Conservation (phyloP, 2,113 vertebrate species). For the Helogale parvula region DNA sequence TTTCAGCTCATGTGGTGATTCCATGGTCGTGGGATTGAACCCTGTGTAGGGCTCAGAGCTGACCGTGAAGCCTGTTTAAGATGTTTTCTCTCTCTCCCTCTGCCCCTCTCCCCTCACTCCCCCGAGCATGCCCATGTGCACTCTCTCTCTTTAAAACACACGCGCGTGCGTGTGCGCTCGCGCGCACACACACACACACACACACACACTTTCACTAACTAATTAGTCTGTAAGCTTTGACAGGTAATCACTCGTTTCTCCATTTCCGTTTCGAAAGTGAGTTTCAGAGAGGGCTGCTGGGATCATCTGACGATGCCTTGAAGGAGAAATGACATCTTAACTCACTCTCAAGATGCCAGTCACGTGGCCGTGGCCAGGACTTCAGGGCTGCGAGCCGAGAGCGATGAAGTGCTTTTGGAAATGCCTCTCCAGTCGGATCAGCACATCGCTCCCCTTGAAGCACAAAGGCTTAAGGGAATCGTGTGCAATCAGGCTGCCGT, state of each 20-base stretch:
- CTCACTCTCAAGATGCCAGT: neutral
- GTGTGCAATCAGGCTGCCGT: neutral
- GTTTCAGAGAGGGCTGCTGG: neutral
- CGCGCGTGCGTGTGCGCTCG: no score
- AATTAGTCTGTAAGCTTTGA: neutral
- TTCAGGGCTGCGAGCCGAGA: neutral
- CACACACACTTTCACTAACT: neutral
- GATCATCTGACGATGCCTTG: neutral
- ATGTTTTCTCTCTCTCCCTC: no score
- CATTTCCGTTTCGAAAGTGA: neutral
- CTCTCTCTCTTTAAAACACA: no score
- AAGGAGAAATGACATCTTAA: slow-evolving; percentile 4
- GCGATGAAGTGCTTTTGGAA: neutral
- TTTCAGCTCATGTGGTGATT: no score
- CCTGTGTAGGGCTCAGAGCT: no score
- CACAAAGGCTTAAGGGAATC: neutral
- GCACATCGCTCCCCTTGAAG: neutral
- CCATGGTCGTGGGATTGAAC: no score
- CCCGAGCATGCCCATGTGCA: no score
- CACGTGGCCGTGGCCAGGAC: neutral
- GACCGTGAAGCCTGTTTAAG: no score
- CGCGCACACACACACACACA: no score
- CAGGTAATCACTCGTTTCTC: neutral
- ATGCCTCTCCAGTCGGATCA: neutral
- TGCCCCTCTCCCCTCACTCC: no score